These are phyloP conservation scores for Tenthredo scrophulariae DNA, from an alignment of 2,888 invertebrate genomes.

Conservation along the genomic window DNA sequence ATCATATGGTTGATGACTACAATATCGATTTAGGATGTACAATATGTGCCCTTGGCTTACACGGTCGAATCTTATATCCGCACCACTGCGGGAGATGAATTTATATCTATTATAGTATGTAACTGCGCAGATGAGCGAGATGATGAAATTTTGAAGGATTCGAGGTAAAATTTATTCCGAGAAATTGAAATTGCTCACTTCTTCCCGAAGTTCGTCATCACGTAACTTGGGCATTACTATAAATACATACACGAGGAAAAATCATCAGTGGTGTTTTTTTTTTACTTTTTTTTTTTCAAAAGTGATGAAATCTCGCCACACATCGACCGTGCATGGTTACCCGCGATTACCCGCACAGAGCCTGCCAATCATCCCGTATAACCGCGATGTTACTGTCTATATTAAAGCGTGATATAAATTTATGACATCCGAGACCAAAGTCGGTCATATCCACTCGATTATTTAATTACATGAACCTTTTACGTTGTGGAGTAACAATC, in stretches of 20 bases:
- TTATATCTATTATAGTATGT: background rate
- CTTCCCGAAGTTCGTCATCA: background rate
- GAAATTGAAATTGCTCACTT: conserved; percentile 6
- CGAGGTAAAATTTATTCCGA: background rate
- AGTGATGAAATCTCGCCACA: background rate
- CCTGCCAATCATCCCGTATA: background rate
- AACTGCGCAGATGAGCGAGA: background rate
- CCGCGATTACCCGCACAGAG: background rate
- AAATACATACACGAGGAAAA: background rate
- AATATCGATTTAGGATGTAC: conserved; percentile 28
- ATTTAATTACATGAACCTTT: conserved; percentile 19
- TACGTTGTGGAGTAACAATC: background rate
- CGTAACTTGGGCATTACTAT: background rate
- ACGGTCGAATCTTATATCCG: background rate
- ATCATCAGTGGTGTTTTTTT: background rate
- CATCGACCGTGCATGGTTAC: background rate
- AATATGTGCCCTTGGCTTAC: conserved; percentile 29
- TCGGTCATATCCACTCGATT: background rate
- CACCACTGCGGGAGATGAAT: background rate
- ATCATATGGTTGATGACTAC: conserved; percentile 20
- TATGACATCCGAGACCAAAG: background rate
- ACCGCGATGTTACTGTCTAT: background rate
- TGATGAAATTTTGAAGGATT: conserved; percentile 18
- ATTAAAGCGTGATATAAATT: background rate
- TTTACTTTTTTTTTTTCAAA: background rate